These are phyloP conservation scores for Drosophila algonquin DNA, from an alignment of 2,888 invertebrate genomes.

Conservation along the genomic window DNA sequence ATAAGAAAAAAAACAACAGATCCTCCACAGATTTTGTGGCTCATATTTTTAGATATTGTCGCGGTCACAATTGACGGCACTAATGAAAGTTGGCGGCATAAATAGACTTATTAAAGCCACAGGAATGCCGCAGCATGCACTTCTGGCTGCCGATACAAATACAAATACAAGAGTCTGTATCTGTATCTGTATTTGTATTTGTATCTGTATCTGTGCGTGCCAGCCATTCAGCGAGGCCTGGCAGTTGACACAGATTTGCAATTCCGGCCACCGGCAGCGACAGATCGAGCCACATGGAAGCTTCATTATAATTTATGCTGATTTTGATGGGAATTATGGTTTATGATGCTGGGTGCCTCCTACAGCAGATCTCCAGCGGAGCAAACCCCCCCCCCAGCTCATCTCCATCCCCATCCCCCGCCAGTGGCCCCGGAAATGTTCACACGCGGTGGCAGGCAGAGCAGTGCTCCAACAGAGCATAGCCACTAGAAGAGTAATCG, in stretches of 20 bases:
- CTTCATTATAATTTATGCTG: slow-evolving; percentile 62
- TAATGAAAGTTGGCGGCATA: slow-evolving; percentile 65
- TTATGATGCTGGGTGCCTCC: slow-evolving; percentile 47
- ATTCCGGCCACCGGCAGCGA: slow-evolving; percentile 34
- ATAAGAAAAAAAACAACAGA: slow-evolving; percentile 7
- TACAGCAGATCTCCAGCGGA: slow-evolving; percentile 25
- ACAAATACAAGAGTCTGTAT: slow-evolving; percentile 4
- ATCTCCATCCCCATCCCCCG: no score
- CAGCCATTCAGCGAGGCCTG: neutral
- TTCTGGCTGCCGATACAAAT: neutral
- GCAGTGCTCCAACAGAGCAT: slow-evolving; percentile 20
- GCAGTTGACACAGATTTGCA: slow-evolving; percentile 58
- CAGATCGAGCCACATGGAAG: slow-evolving; percentile 38
- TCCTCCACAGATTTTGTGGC: slow-evolving; percentile 5
- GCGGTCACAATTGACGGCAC: slow-evolving; percentile 1
- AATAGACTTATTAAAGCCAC: slow-evolving; percentile 69
- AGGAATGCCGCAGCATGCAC: slow-evolving; percentile 56
- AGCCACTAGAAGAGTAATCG: slow-evolving; percentile 59
- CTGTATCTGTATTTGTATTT: slow-evolving; percentile 40
- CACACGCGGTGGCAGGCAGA: slow-evolving; percentile 60
- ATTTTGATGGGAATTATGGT: slow-evolving; percentile 63
- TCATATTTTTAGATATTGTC: slow-evolving; percentile 14
- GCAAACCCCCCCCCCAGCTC: no score
- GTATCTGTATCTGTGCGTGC: slow-evolving; percentile 37
- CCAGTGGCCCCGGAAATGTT: slow-evolving; percentile 47